Evolutionary conservation across 2,113 vertebrate species (phyloP).

Genomic region (Pelecanus crispus): DNA sequence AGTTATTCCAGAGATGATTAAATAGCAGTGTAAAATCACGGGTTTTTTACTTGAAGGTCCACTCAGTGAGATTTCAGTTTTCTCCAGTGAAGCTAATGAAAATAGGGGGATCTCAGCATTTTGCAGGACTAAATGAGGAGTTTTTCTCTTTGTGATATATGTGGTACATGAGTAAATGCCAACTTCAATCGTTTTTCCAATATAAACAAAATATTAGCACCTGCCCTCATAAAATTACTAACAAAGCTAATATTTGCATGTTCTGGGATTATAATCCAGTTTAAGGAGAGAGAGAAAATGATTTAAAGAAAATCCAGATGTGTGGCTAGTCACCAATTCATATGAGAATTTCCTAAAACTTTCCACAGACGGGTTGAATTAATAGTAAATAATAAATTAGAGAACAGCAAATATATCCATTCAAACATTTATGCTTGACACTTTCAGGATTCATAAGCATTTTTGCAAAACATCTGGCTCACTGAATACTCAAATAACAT

Average conservation of each 20-base stretch:
- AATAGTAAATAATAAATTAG: not conserved
- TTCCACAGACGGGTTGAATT: not conserved
- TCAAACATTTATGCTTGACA: not conserved
- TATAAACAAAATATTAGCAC: not conserved
- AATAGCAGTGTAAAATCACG: not conserved
- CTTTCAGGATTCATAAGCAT: not conserved
- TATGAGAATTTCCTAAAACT: not conserved
- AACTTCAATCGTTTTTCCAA: not conserved
- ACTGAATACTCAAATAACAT: not conserved
- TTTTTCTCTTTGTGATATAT: not conserved
- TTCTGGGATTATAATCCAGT: not conserved
- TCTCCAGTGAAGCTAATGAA: not conserved
- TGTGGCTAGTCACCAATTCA: not conserved
- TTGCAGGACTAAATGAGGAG: not conserved
- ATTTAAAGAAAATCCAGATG: not conserved
- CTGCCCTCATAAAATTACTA: not conserved
- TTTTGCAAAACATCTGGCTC: not conserved
- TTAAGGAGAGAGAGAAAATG: not conserved
- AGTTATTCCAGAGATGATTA: not conserved
- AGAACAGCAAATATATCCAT: not conserved
- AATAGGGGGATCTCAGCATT: not conserved
- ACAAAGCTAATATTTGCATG: not conserved
- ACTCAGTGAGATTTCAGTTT: not conserved
- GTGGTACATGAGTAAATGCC: not conserved
- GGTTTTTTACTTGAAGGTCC: not conserved